Evolutionary conservation across 2,888 invertebrate species (phyloP).

Genomic region (Pandemis corylana): DNA sequence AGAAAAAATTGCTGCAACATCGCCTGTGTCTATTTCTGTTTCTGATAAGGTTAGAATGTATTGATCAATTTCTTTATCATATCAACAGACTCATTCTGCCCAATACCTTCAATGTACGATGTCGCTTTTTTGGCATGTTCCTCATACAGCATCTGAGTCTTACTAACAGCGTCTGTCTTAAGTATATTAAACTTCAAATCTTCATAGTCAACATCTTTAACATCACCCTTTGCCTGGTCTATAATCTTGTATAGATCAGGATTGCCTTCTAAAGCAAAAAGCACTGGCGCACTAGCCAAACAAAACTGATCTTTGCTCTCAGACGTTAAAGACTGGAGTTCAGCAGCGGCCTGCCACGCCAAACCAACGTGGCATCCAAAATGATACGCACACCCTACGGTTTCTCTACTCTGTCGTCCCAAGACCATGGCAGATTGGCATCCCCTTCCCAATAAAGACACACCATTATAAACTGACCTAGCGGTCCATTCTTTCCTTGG

Average conservation of each 20-base stretch:
- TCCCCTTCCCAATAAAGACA: constrained; percentile 87
- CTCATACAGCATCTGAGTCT: constrained; percentile 71
- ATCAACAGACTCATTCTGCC: constrained; percentile 74
- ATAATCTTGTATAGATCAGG: constrained; percentile 87
- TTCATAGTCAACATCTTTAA: constrained; percentile 88
- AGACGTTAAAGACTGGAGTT: constrained; percentile 77
- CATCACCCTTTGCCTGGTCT: constrained; percentile 87
- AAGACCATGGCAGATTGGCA: constrained; percentile 92
- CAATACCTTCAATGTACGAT: constrained; percentile 69
- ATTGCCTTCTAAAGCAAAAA: constrained; percentile 92
- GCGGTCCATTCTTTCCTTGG: constrained; percentile 90
- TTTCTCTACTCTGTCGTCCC: constrained; percentile 87
- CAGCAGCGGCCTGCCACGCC: constrained; percentile 90
- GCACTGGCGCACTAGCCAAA: constrained; percentile 92
- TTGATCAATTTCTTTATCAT: constrained; percentile 79
- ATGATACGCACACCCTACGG: constrained; percentile 89
- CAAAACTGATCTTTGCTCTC: constrained; percentile 88
- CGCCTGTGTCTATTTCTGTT: not conserved
- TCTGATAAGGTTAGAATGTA: constrained; percentile 57
- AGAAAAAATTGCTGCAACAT: too few species aligned
- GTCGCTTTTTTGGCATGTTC: constrained; percentile 76
- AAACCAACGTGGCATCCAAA: constrained; percentile 93
- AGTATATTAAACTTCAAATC: constrained; percentile 81
- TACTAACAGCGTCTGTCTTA: constrained; percentile 76
- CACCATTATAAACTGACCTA: constrained; percentile 89